These are phyloP conservation scores for Sicus ferrugineus DNA, from an alignment of 2,888 invertebrate genomes.

Conservation along the genomic window DNA sequence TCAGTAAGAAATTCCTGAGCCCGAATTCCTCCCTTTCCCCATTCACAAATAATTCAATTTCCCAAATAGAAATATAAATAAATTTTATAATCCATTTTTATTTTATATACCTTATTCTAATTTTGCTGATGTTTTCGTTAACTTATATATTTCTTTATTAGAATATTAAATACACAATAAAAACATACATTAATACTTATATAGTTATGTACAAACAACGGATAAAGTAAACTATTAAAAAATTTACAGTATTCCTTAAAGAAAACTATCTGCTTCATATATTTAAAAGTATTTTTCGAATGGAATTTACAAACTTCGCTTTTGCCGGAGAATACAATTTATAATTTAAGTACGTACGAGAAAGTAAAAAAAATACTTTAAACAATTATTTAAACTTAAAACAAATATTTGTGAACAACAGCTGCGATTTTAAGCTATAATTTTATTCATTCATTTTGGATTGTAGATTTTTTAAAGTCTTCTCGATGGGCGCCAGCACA, in stretches of 20 bases:
- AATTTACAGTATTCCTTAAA: too few species aligned
- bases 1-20: too few species aligned
- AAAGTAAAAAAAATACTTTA: not conserved
- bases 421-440: not conserved
- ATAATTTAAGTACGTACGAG: not conserved
- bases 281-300: too few species aligned
- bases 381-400: slow-evolving; percentile 6
- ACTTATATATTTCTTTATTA: slow-evolving; percentile 14
- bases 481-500: slow-evolving; percentile 77
- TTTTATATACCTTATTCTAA: too few species aligned
- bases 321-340: not conserved
- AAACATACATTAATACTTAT: slow-evolving; percentile 22
- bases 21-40: too few species aligned
- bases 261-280: too few species aligned
- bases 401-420: not conserved
- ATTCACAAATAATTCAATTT: too few species aligned
- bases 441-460: slow-evolving; percentile 37
- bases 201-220: slow-evolving; percentile 22
- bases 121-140: not conserved
- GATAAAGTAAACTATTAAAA: slow-evolving; percentile 13
- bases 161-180: slow-evolving; percentile 20
- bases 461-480: slow-evolving; percentile 65
- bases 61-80: too few species aligned
- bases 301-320: too few species aligned
- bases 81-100: too few species aligned